Conservation (phyloP, 2,888 invertebrate species). For the Halocaridina rubra region DNA sequence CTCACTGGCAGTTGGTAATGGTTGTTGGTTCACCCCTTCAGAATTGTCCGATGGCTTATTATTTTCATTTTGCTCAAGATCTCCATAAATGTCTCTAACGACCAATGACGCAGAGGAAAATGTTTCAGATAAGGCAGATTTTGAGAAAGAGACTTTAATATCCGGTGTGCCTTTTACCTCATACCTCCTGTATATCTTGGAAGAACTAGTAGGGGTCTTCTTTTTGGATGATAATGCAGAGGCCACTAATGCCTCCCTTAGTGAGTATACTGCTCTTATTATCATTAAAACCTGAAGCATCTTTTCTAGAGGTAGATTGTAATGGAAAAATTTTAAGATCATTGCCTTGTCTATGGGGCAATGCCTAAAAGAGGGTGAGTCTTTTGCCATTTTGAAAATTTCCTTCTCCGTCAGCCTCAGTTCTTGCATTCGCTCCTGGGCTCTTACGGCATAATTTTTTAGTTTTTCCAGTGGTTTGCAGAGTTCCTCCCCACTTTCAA, state of each 20-base stretch:
- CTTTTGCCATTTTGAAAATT: constrained; percentile 24
- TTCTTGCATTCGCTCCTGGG: constrained; percentile 27
- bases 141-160: background rate
- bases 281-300: constrained; percentile 11
- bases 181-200: too few relatives aligned
- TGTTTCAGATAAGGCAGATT: background rate
- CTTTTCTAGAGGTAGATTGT: constrained; percentile 16
- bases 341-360: background rate
- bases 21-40: too few relatives aligned
- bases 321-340: constrained; percentile 16
- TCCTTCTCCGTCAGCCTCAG: constrained; percentile 36
- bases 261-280: background rate
- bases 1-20: too few relatives aligned
- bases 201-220: background rate
- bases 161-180: too few relatives aligned
- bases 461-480: background rate
- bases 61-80: too few relatives aligned
- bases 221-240: background rate
- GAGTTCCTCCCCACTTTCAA: constrained; percentile 39
- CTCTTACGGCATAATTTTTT: background rate
- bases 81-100: too few relatives aligned
- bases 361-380: background rate
- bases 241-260: constrained; percentile 9
- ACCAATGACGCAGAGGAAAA: too few relatives aligned
- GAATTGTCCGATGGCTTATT: too few relatives aligned